These are phyloP conservation scores for Pachypsylla venusta DNA, from an alignment of 1,140 invertebrate genomes.

Conservation along the genomic window DNA sequence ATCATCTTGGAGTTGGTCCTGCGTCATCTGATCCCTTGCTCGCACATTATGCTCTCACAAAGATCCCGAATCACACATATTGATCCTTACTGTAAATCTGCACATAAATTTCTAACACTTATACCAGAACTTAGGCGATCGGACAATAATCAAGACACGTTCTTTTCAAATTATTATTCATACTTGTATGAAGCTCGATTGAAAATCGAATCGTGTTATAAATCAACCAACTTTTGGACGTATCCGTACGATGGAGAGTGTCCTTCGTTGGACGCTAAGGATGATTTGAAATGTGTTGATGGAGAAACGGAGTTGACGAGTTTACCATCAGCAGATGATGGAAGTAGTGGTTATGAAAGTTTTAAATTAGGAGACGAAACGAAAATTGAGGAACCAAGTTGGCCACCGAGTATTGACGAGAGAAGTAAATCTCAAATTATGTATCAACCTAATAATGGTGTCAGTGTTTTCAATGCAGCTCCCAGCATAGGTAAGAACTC, in stretches of 20 bases:
- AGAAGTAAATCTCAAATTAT: no score
- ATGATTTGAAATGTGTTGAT: no score
- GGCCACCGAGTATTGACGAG: no score
- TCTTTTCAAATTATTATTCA: neutral
- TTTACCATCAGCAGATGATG: conserved; percentile 55
- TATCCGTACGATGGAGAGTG: conserved; percentile 52
- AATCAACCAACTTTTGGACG: conserved; percentile 61
- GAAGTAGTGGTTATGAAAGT: conserved; percentile 72
- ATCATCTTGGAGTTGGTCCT: conserved; percentile 87
- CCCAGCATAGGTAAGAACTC: conserved; percentile 29
- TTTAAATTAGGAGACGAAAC: conserved; percentile 32
- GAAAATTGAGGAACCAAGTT: no score
- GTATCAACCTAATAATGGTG: no score
- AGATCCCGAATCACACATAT: conserved; percentile 55
- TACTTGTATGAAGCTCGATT: conserved; percentile 53
- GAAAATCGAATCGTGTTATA: conserved; percentile 52
- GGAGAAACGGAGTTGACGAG: conserved; percentile 32
- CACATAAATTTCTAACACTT: conserved; percentile 68
- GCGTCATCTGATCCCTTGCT: conserved; percentile 70
- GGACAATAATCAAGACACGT: no score
- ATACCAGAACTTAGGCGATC: conserved; percentile 40
- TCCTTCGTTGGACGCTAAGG: conserved; percentile 26
- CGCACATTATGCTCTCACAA: conserved; percentile 80
- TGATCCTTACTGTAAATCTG: conserved; percentile 63
- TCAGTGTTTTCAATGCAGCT: conserved; percentile 33